These are phyloP conservation scores for Lasioglossum lativentre DNA, from an alignment of 2,888 invertebrate species.

Conservation along the genomic window DNA sequence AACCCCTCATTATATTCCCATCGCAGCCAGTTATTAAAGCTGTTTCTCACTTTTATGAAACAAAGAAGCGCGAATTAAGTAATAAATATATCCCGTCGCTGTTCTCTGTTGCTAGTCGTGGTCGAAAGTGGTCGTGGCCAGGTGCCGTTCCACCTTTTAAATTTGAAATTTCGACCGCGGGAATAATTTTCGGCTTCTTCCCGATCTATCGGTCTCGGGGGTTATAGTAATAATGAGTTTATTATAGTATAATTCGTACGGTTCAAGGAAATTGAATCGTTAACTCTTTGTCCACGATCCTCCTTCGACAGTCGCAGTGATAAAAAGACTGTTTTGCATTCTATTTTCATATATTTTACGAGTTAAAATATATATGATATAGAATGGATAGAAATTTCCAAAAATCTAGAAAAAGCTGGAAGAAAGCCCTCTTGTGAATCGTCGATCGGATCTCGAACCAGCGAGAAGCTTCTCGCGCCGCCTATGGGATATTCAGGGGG, in stretches of 20 bases:
- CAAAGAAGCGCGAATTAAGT: constrained; percentile 83
- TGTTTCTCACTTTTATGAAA: constrained; percentile 83
- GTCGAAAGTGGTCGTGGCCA: constrained; percentile 59
- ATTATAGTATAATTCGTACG: not conserved
- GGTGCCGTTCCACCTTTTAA: constrained; percentile 60
- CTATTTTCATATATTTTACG: not conserved
- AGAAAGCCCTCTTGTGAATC: not conserved
- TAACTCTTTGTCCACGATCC: not conserved
- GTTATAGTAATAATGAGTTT: constrained; percentile 4
- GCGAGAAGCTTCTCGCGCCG: not conserved
- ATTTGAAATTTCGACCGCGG: constrained; percentile 56
- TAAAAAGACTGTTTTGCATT: not conserved
- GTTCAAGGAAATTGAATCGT: not conserved
- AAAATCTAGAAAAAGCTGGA: not conserved
- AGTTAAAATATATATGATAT: not conserved
- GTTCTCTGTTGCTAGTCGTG: constrained; percentile 2
- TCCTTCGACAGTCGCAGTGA: not conserved
- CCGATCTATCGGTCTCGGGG: not conserved
- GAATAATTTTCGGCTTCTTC: constrained; percentile 20
- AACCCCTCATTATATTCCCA: constrained; percentile 80
- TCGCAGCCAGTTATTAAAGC: constrained; percentile 81
- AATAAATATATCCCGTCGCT: constrained; percentile 78
- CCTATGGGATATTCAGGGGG: not conserved
- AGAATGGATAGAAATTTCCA: too few species aligned
- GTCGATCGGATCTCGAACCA: not conserved